These are phyloP conservation scores for Pecten maximus DNA, from an alignment of 2,888 invertebrate genomes.

Conservation along the genomic window DNA sequence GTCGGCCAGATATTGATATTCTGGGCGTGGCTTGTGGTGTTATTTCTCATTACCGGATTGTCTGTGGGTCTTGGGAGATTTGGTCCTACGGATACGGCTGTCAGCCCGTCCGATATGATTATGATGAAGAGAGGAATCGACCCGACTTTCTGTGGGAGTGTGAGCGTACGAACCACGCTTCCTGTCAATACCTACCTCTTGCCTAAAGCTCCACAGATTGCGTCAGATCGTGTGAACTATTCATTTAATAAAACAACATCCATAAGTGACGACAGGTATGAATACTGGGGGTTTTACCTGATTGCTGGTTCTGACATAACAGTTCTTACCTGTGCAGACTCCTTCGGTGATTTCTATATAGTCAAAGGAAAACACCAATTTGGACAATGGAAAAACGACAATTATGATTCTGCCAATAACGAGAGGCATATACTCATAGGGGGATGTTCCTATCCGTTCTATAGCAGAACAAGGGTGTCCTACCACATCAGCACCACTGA, in stretches of 20 bases:
- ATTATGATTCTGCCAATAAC: neutral
- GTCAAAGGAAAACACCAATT: neutral
- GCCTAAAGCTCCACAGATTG: neutral
- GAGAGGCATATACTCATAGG: neutral
- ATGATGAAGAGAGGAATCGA: slow-evolving; percentile 16
- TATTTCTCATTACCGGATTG: neutral
- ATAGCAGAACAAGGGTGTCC: neutral
- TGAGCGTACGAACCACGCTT: neutral
- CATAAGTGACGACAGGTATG: neutral
- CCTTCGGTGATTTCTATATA: neutral
- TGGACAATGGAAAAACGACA: neutral
- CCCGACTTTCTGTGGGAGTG: neutral
- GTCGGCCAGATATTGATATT: neutral
- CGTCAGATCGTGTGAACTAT: neutral
- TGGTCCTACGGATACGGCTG: neutral
- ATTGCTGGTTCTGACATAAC: neutral
- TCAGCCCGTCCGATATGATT: slow-evolving; percentile 19
- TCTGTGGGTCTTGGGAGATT: neutral
- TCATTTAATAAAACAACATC: neutral
- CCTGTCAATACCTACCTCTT: neutral
- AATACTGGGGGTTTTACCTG: slow-evolving; percentile 2
- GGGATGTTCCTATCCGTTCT: neutral
- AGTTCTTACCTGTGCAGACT: neutral
- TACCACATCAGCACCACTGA: neutral
- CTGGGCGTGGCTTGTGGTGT: slow-evolving; percentile 33